A percentile compares a stretch with the other conserved stretches of the same genome.
These are phyloP conservation scores for Acrocephalus scirpaceus DNA, from an alignment of 2,797 vertebrate species.

Conservation along the genomic window DNA sequence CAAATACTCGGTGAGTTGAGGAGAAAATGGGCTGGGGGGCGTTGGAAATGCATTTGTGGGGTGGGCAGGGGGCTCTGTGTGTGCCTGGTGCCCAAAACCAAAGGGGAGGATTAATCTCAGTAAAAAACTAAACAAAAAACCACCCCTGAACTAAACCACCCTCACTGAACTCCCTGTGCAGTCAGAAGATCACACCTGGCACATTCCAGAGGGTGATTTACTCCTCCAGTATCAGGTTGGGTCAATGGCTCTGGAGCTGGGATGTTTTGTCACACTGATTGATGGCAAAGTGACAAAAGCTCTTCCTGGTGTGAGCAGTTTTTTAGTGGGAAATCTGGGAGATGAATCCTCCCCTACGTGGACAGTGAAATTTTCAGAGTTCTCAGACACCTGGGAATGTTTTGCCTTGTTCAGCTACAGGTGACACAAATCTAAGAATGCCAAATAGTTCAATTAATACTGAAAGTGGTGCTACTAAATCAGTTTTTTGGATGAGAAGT, in stretches of 20 bases:
- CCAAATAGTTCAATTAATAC: background rate
- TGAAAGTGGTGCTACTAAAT: background rate
- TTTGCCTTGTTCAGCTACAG: background rate
- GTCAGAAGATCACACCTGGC: background rate
- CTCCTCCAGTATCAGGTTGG: background rate
- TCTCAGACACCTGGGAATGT: background rate
- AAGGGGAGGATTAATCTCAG: background rate
- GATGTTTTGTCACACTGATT: background rate
- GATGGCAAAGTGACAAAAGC: background rate
- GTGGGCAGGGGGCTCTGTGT: background rate
- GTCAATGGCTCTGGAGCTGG: background rate
- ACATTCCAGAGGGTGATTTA: background rate
- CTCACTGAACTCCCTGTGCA: background rate
- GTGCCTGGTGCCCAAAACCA: background rate
- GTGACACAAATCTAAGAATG: background rate
- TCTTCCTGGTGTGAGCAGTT: background rate
- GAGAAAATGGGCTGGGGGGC: background rate
- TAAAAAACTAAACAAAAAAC: background rate
- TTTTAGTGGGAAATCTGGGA: background rate
- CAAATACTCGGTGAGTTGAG: constrained; percentile 86
- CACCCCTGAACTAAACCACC: background rate
- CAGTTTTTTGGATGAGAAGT: background rate
- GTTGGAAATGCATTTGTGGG: background rate
- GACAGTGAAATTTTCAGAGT: background rate
- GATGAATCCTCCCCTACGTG: background rate